Evolutionary conservation across 2,888 invertebrate genomes (phyloP).

Genomic region (Helobdella robusta): DNA sequence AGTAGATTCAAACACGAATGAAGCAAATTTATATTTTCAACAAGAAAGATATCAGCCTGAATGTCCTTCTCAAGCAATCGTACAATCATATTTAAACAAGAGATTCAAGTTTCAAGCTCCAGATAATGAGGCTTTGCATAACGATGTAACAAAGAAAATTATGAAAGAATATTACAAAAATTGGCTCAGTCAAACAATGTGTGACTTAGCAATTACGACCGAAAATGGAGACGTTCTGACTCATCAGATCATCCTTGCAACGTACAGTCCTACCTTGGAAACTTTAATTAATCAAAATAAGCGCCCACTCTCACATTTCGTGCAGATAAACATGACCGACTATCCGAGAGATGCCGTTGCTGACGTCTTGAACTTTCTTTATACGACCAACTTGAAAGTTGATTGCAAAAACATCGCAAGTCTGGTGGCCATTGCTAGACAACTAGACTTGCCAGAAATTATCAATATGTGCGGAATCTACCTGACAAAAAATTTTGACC

Average conservation of each 20-base stretch:
- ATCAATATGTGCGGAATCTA: conserved; percentile 25
- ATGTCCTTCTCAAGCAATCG: neutral
- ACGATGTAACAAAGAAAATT: conserved; percentile 7
- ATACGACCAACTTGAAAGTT: conserved; percentile 26
- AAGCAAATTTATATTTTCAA: neutral
- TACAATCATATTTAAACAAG: conserved; percentile 6
- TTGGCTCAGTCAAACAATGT: conserved; percentile 28
- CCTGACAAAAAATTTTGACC: conserved; percentile 24
- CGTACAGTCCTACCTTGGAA: conserved; percentile 27
- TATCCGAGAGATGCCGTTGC: conserved; percentile 16
- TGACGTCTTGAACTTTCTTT: conserved; percentile 26
- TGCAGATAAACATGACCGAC: conserved; percentile 27
- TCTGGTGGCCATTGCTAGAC: conserved; percentile 24
- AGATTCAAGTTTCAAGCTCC: conserved; percentile 11
- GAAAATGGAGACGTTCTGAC: conserved; percentile 25
- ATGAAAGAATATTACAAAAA: conserved; percentile 16
- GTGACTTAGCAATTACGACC: conserved; percentile 21
- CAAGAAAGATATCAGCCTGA: neutral
- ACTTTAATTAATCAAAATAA: conserved; percentile 19
- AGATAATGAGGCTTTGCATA: conserved; percentile 1
- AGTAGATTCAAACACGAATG: too few species aligned
- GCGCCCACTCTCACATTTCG: conserved; percentile 13
- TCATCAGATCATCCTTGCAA: conserved; percentile 25
- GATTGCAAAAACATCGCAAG: conserved; percentile 26
- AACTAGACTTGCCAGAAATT: conserved; percentile 27